Evolutionary conservation across 2,113 vertebrate genomes (phyloP).

Genomic region (Pelobates fuscus): DNA sequence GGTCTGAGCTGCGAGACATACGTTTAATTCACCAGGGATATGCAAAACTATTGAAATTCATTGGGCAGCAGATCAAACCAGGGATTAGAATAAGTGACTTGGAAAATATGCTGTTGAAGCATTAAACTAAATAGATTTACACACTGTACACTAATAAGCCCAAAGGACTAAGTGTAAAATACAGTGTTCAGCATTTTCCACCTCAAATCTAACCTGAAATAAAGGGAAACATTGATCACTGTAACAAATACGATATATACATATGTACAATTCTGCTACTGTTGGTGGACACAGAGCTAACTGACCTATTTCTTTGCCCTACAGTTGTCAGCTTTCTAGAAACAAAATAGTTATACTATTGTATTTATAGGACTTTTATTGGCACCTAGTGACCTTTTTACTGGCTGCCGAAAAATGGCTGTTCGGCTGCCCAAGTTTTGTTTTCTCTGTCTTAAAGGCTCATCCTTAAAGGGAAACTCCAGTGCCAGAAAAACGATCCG

Average conservation of each 20-base stretch:
- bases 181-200: constrained; percentile 29
- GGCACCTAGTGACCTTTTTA: too few relatives aligned
- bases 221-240: constrained; percentile 10
- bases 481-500: too few relatives aligned
- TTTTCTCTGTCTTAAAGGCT: too few relatives aligned
- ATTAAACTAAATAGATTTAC: constrained; percentile 37
- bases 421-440: too few relatives aligned
- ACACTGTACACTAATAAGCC: constrained; percentile 35
- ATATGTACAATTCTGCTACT: not conserved
- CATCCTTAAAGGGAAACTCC: too few relatives aligned
- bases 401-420: too few relatives aligned
- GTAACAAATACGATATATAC: constrained; percentile 3
- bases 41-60: constrained; percentile 44
- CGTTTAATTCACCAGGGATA: constrained; percentile 23
- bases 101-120: constrained; percentile 41
- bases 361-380: too few relatives aligned
- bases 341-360: too few relatives aligned
- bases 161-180: constrained; percentile 18
- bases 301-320: too few relatives aligned
- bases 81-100: constrained; percentile 30
- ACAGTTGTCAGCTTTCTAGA: too few relatives aligned
- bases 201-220: constrained; percentile 9
- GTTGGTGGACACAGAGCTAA: not conserved
- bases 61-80: constrained; percentile 26
- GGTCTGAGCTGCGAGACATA: not conserved